Evolutionary conservation across 2,888 invertebrate genomes (phyloP).

Genomic region (Adineta ricciae): DNA sequence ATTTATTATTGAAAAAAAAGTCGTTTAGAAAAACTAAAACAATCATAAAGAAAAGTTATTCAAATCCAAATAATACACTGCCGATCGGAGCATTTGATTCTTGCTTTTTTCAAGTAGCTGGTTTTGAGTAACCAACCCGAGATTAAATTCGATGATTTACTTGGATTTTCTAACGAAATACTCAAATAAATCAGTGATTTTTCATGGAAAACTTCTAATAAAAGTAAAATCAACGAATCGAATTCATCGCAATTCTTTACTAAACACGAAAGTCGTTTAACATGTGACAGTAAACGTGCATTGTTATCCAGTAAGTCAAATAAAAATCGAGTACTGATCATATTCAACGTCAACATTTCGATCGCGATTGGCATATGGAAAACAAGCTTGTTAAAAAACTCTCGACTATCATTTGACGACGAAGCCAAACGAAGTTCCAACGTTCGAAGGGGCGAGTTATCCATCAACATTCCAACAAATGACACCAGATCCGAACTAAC

Average conservation of each 20-base stretch:
- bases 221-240: not conserved
- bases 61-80: not conserved
- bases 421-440: not conserved
- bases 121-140: not conserved
- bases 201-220: not conserved
- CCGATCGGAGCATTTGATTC: not conserved
- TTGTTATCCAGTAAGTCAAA: not conserved
- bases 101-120: not conserved
- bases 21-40: not conserved
- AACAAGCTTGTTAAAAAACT: not conserved
- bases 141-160: not conserved
- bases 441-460: not conserved
- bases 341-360: not conserved
- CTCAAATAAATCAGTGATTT: not conserved
- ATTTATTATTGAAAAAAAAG: too few relatives aligned
- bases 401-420: not conserved
- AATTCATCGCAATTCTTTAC: not conserved
- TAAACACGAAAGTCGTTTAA: not conserved
- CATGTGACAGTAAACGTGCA: not conserved
- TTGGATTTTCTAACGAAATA: not conserved
- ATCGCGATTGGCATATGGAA: not conserved
- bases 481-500: not conserved
- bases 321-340: not conserved
- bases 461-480: not conserved
- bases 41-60: not conserved